Evolutionary conservation across 2,888 invertebrate species (phyloP), one percentile per base, ranked within the genome.

Genomic region (Pammene aurita): DNA sequence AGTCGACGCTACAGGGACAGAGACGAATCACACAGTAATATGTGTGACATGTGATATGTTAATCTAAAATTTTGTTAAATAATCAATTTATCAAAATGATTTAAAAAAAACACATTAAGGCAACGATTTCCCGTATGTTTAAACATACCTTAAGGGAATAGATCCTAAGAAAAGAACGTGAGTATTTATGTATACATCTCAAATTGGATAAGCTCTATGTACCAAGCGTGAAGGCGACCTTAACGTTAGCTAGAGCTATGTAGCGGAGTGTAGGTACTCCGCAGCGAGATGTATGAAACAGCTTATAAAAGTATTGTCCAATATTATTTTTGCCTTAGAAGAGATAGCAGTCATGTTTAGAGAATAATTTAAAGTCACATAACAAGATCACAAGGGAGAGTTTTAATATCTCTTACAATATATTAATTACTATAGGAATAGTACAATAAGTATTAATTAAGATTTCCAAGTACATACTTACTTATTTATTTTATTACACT

Each of bases 231-330:
- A 44, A 57, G 44, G 57, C 63, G 44, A 50, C 52, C 63, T 57
- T 50, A 63, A 38, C 50, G 46, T 46, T 67, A 67, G 65, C 48
- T 60, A 60, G 66, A 61, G 44, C 54, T 67, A 58, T 58, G 58
- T 6, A 46, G 44, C 54, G n/a, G 62, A 38, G 35, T 41, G 50
- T n/a, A n/a, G n/a, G n/a, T 74, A 76, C 77, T 72, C 73, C 75
- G 76, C 66, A 72, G 73, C 78, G 75, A 78, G 74, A 74, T 78
- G 66, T 79, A 78, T 75, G 78, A 78, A 82, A 80, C 78, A 78
- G 78, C 75, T 79, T 82, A 81, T 74, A 84, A 84, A 84, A 85
- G 83, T 88, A 87, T 87, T 87, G 86, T 87, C 86, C 78, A 82
- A 84, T 71, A 74, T 83, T 82, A 78, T 78, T 78, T 54, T 79